Evolutionary conservation across 2,113 vertebrate species (phyloP), one percentile per base, ranked within the genome.

Genomic region (Oryzias melastigma): DNA sequence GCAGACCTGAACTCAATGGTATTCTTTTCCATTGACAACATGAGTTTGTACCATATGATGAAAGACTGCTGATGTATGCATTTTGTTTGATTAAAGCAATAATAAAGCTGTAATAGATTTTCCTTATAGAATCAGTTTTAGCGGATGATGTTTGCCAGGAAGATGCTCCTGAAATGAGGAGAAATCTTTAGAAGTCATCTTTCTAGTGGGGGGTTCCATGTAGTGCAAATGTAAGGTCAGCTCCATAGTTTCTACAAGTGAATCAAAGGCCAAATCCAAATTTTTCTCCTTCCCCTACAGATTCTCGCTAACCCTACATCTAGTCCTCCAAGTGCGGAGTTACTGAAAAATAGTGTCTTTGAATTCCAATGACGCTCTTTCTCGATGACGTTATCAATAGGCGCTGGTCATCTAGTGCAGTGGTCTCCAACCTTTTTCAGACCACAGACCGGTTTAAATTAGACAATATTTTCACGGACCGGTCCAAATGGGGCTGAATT

Each of bases 51-150:
- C 77, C 56, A 74, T 67, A 52, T 83, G 78, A 84, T 70, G 66
- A 74, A 47, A 46, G 50, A 51, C 35, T 12, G 35, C 35, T 35
- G 35, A 35, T 35, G 35, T 77, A 52, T 63, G 70, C 58, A 40
- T 44, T 35, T 35, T 62, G 73, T 55, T 77, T 65, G 57, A 59
- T 77, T 64, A 80, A 81, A 79, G 70, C 81, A 77, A 76, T 76
- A 68, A 83, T 72, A 49, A 58, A 56, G 24, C 69, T 65, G 70
- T 81, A 71, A 64, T 87, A 85, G 87, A 81, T 80, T 78, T 45
- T 29, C 77, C 73, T 71, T 35, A 15, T 58, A 70, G 79, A 88
- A 59, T 78, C 69, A 44, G 62, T 49, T 74, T 45, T 45, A 5
- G 25, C 25, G 3, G 25, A 25, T 45, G 46, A 78, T 80, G 74